These are phyloP conservation scores for Caenorhabditis japonica DNA, from an alignment of 2,888 invertebrate genomes.

Conservation along the genomic window DNA sequence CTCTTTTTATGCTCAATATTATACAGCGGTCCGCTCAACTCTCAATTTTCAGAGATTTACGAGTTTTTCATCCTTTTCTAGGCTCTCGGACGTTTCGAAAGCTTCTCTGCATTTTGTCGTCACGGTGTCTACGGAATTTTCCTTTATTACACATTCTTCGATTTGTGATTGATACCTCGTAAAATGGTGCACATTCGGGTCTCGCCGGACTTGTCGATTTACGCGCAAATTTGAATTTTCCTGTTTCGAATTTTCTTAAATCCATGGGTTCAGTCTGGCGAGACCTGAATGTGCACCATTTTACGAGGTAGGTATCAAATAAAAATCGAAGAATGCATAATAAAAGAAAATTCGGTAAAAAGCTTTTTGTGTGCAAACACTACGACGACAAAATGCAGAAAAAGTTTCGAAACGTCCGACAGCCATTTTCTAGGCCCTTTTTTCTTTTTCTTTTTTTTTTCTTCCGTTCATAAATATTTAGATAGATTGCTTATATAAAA, in stretches of 20 bases:
- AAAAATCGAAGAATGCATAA: neutral
- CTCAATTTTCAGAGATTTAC: no score
- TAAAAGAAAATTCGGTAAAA: neutral
- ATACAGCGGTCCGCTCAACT: neutral
- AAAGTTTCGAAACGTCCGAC: neutral
- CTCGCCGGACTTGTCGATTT: no score
- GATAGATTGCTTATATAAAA: slow-evolving; percentile 1
- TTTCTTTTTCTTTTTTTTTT: slow-evolving; percentile 1
- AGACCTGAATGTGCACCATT: no score
- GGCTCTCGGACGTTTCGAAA: neutral
- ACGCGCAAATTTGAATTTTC: neutral
- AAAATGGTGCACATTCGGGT: no score
- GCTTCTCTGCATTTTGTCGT: neutral
- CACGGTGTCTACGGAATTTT: neutral
- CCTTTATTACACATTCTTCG: neutral
- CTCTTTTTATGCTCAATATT: neutral
- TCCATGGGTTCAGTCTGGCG: no score
- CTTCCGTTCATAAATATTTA: neutral
- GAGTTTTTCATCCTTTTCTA: slow-evolving; percentile 13
- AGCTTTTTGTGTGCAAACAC: no score
- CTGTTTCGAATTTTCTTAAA: neutral
- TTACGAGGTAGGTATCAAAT: no score
- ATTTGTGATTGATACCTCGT: no score
- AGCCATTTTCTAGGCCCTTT: slow-evolving; percentile 10
- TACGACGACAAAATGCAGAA: no score